phyloP scores from a whole-genome alignment of 2,888 invertebrate species.

The Calliopum simillimum region DNA sequence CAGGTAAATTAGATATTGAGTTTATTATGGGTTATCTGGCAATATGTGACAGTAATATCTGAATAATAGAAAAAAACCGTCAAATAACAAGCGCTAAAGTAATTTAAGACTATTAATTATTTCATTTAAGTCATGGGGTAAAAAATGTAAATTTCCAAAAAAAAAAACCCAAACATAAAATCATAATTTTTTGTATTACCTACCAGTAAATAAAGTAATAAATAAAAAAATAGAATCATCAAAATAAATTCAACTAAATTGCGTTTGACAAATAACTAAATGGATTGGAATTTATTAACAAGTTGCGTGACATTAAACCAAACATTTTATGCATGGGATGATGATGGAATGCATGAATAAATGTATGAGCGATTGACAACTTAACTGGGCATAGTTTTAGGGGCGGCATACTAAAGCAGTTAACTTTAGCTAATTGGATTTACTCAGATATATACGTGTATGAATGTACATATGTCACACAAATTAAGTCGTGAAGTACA shows the following conservation, averaged over 20 bases:
- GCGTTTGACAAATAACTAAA: not conserved
- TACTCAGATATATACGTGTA: not conserved
- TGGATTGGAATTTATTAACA: slow-evolving; percentile 3
- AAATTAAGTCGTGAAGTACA: not conserved
- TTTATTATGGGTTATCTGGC: slow-evolving; percentile 1
- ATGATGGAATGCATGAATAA: not conserved
- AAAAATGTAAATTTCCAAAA: not conserved
- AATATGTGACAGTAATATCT: not conserved
- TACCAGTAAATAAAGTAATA: too few relatives aligned
- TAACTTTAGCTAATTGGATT: not conserved
- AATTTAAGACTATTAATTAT: too few relatives aligned
- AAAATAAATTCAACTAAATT: too few relatives aligned
- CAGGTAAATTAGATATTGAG: not conserved
- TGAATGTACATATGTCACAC: too few relatives aligned
- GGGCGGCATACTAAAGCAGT: not conserved
- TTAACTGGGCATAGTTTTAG: slow-evolving; percentile 25
- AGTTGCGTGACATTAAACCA: not conserved
- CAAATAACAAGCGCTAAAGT: not conserved
- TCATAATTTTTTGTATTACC: not conserved
- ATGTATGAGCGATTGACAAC: not conserved
- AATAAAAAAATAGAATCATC: too few relatives aligned
- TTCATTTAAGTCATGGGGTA: not conserved
- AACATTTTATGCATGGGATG: not conserved
- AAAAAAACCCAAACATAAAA: not conserved
- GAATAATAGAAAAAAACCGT: not conserved